phyloP scores from a whole-genome alignment of 2,797 vertebrate genomes.

The Sternotherus odoratus region DNA sequence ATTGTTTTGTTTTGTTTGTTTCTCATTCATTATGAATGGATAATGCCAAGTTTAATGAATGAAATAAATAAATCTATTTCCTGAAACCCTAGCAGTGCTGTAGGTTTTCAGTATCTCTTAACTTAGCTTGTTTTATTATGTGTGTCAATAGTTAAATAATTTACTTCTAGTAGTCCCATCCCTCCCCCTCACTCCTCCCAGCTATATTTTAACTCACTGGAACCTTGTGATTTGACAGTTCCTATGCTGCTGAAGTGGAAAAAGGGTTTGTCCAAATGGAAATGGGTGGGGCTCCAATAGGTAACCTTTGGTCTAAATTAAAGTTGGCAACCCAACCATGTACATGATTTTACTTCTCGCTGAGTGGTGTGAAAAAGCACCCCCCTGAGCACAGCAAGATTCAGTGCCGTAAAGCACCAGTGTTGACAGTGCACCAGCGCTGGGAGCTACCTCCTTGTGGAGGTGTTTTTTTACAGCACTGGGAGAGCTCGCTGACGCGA shows the following conservation, averaged over 20 bases:
- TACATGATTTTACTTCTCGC: background rate
- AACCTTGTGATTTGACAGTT: background rate
- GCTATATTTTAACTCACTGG: background rate
- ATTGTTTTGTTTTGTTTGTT: background rate
- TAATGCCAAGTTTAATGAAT: background rate
- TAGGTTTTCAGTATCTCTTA: background rate
- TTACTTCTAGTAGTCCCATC: background rate
- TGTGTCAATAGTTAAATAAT: background rate
- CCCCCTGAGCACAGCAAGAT: too few relatives aligned
- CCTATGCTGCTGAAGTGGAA: background rate
- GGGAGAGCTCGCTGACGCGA: too few relatives aligned
- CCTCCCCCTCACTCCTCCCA: background rate
- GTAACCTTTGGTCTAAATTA: background rate
- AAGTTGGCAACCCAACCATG: background rate
- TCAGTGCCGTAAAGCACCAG: too few relatives aligned
- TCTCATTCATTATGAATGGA: background rate
- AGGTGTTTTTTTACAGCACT: too few relatives aligned
- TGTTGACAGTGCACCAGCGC: too few relatives aligned
- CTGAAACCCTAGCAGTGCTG: background rate
- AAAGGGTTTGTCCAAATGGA: background rate
- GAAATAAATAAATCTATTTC: background rate
- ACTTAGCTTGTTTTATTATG: background rate
- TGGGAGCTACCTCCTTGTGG: too few relatives aligned
- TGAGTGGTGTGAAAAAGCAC: too few relatives aligned
- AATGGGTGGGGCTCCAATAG: background rate